Base-by-base conservation (phyloP, 2,113 vertebrate genomes). In the Potamarius usumacintae region DNA sequence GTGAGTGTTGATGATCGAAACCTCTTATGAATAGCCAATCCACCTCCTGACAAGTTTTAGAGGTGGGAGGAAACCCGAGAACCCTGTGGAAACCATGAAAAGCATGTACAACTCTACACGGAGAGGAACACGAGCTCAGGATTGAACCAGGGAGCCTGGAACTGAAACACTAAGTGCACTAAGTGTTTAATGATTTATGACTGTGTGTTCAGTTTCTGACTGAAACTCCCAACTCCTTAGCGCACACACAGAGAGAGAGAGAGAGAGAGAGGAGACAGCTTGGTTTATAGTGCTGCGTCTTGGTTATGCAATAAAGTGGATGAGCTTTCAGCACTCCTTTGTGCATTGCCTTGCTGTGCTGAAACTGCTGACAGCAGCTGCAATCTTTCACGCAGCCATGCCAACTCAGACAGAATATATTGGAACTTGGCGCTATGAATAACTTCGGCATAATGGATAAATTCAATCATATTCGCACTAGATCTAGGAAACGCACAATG, bases 351-450 rank as follows among this genome's bases (percentile, higher is more conserved):
- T 82, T 20, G 17, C 79, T 55, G 80, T n/a, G n/a, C 67, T 62
- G 20, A 85, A 84, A 90, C 76, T 69, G 87, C 84, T 88, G 57
- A 88, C 89, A 86, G 57, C 87, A 86, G 63, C 72, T 60, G 65
- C 87, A 81, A 82, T 90, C 83, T 88, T 78, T 90, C 89, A 87
- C 22, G 72, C 79, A 86, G 86, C 67, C 74, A 63, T 89, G 76
- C 84, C 76, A 71, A 69, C 90, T 71, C 85, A 91, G 87, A 79
- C 83, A 85, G 74, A 85, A 69, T 63, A 50, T 63, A 55, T 18
- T 42, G 48, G 30, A 30, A 74, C 50, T 22, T 53, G 2, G 76
- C 65, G 9, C 84, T 81, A 89, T 84, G 48, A 53, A 84, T 87
- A 81, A 17, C 50, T 78, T 27, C 34, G 30, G 14, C 58, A 42